phyloP scores from a whole-genome alignment of 2,113 vertebrate species.

The Sapajus apella region DNA sequence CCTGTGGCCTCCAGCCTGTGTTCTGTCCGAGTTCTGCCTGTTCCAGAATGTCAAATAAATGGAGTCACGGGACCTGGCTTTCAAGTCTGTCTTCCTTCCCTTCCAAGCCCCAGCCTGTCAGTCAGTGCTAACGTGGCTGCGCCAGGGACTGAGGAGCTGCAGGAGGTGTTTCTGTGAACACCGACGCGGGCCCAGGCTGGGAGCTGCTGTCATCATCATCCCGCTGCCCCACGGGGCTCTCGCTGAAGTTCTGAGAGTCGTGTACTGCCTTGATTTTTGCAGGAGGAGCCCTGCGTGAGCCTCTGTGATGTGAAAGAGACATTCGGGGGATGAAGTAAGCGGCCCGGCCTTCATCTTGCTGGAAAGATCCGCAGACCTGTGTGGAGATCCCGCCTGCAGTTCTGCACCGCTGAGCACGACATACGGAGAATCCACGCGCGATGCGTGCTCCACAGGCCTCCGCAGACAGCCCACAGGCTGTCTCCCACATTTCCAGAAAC shows the following conservation, averaged over 20 bases:
- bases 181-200: too few relatives aligned
- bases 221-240: too few relatives aligned
- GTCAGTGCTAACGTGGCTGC: background rate
- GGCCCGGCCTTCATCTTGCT: background rate
- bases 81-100: background rate
- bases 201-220: background rate
- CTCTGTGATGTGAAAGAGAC: background rate
- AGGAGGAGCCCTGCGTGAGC: accelerated
- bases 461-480: background rate
- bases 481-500: accelerated
- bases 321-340: background rate
- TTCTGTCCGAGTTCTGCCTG: too few relatives aligned
- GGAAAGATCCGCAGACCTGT: accelerated
- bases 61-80: background rate
- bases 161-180: background rate
- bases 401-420: background rate
- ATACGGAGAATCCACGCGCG: background rate
- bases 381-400: accelerated
- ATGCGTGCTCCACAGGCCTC: accelerated
- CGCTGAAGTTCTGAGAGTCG: too few relatives aligned
- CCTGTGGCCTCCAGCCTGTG: too few relatives aligned
- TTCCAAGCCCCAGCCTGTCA: background rate
- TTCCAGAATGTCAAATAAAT: background rate
- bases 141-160: background rate
- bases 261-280: background rate